Conservation (phyloP, 2,888 invertebrate species). For the Pseudanteris insignis region DNA sequence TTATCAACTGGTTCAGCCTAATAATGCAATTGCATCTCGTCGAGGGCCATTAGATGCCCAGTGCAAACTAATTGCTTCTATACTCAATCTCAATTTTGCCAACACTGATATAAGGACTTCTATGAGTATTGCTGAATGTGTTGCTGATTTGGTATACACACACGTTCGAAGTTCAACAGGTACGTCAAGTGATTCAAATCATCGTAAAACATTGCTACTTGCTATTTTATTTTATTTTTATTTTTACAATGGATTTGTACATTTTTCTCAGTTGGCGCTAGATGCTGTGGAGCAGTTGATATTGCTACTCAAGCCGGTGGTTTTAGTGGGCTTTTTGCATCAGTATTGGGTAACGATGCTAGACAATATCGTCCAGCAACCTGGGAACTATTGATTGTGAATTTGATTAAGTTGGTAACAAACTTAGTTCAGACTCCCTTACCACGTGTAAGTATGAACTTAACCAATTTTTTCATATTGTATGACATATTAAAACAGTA, state of each 20-base stretch:
- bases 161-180: constrained; percentile 60
- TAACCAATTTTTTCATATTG: too few relatives aligned
- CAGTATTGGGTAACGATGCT: constrained; percentile 73
- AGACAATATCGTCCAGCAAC: constrained; percentile 75
- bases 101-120: constrained; percentile 77
- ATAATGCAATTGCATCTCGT: constrained; percentile 72
- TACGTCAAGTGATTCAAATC: too few relatives aligned
- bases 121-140: constrained; percentile 78
- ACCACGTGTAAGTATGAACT: constrained; percentile 62
- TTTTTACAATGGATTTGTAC: not conserved
- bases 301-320: constrained; percentile 69
- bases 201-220: too few relatives aligned
- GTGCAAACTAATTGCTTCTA: constrained; percentile 75
- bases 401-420: constrained; percentile 75
- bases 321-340: constrained; percentile 81
- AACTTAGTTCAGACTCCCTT: constrained; percentile 74
- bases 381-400: constrained; percentile 77
- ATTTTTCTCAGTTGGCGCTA: constrained; percentile 58
- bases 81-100: constrained; percentile 74
- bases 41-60: constrained; percentile 80
- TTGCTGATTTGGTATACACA: constrained; percentile 68
- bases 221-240: too few relatives aligned
- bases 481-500: too few relatives aligned
- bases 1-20: constrained; percentile 76
- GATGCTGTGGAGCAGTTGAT: constrained; percentile 60